phyloP scores from a whole-genome alignment of 1,140 invertebrate species.

The Lasaia peninsularis region DNA sequence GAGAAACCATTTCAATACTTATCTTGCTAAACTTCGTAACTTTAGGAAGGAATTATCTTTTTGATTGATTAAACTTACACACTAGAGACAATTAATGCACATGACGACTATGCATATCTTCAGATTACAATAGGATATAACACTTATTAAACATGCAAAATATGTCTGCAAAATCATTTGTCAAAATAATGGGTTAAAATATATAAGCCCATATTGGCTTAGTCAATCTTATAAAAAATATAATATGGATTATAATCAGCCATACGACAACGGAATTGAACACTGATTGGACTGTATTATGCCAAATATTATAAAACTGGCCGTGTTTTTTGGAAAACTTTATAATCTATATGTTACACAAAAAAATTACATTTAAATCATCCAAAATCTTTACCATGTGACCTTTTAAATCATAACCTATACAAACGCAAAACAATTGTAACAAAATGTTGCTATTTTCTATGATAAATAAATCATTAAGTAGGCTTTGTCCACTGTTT shows the following conservation, averaged over 20 bases:
- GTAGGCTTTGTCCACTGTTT: too few relatives aligned
- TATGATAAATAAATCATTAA: too few relatives aligned
- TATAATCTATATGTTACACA: not conserved
- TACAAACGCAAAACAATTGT: too few relatives aligned
- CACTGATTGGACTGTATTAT: not conserved
- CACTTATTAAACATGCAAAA: not conserved
- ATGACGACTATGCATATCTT: conserved; percentile 18
- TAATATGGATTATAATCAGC: too few relatives aligned
- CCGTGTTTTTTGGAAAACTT: not conserved
- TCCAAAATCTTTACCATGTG: too few relatives aligned
- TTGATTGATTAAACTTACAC: conserved; percentile 51
- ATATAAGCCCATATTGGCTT: too few relatives aligned
- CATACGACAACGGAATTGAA: not conserved
- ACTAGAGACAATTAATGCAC: conserved; percentile 27
- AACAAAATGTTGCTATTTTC: too few relatives aligned
- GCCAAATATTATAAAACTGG: not conserved
- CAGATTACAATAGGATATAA: conserved; percentile 20
- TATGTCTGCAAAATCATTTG: too few relatives aligned
- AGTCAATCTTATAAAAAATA: too few relatives aligned
- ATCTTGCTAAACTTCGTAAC: conserved; percentile 16
- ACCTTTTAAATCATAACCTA: too few relatives aligned
- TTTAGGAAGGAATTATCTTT: conserved; percentile 50
- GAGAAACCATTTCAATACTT: conserved; percentile 17
- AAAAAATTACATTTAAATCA: too few relatives aligned
- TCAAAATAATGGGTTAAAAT: not conserved